Evolutionary conservation across 2,797 vertebrate species (phyloP), one percentile per base, ranked within the genome.

Genomic region (Sciaenops ocellatus): DNA sequence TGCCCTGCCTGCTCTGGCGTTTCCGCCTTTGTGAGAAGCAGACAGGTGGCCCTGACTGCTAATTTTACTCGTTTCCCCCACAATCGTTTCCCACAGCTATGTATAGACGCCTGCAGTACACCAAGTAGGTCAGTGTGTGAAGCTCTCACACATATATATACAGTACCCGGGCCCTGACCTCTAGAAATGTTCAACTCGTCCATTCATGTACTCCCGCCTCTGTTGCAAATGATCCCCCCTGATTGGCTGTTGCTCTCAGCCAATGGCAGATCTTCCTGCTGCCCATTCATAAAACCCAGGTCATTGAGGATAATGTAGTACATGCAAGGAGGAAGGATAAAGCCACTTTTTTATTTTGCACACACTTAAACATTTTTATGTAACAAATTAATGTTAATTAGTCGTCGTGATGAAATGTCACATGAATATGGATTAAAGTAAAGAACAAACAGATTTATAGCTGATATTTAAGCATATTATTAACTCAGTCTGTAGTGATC

Each of bases 31-130:
- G 80, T 85, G 77, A 88, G 86, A 85, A 65, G 55, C 76, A 77
- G 78, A 90, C 92, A 93, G 92, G 92, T 92, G 92, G 89, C 76
- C 86, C 66, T 81, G 93, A 91, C 91, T 93, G 90, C 92, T 94
- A 92, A 93, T 94, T 93, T 91, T 89, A 90, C 87, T 80, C 73
- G 3, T 89, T 90, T 93, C 85, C 56, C 64, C 50, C 48, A 70
- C 34, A 38, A 38, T 38, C 20, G 47, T 87, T 92, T 92, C 87
- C 90, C 90, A 88, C 87, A 80, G 87, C 90, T 89, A 89, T 89
- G 87, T 90, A 90, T 89, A 82, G 80, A 86, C 2, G 56, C 50
- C 80, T 71, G 79, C 66, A 76, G 76, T 82, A 85, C 87, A 91
- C 82, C 76, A 85, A 92, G 85, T 86, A 73, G 87, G 73, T 88